Percentiles rank a stretch among this genome's conserved stretches.
Conservation (phyloP, 2,113 vertebrate species). For the Oreochromis tanganicae region DNA sequence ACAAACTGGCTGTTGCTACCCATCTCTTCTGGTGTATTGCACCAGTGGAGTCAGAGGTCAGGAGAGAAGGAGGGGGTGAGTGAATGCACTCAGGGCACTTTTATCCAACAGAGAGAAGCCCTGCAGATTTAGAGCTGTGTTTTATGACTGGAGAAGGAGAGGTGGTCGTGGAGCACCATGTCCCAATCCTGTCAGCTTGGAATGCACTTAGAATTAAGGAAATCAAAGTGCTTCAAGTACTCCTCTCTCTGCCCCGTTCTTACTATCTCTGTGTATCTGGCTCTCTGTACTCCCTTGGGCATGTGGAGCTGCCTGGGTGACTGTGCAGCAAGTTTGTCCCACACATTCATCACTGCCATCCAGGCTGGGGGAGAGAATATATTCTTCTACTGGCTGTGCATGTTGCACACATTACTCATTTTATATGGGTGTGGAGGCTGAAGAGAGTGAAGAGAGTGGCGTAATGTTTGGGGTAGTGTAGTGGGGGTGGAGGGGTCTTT, state of each 20-base stretch:
- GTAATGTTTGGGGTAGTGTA: background rate
- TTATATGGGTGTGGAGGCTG: constrained; percentile 12
- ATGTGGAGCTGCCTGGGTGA: constrained; percentile 23
- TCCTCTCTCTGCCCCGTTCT: background rate
- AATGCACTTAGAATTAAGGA: constrained; percentile 37
- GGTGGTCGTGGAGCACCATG: constrained; percentile 9
- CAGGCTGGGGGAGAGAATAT: constrained; percentile 34
- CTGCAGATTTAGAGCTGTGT: background rate
- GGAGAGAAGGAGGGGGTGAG: background rate
- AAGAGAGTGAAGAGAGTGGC: background rate
- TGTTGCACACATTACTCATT: constrained; percentile 48
- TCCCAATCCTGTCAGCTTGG: constrained; percentile 16
- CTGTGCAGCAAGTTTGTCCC: constrained; percentile 25
- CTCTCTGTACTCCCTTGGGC: background rate
- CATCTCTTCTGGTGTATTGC: background rate
- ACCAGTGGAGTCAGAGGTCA: background rate
- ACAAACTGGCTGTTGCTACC: background rate
- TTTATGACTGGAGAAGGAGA: background rate
- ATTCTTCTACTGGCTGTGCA: constrained; percentile 28
- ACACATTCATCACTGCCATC: constrained; percentile 63
- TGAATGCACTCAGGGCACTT: background rate
- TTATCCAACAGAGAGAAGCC: background rate
- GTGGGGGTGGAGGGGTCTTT: background rate
- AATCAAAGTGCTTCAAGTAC: constrained; percentile 12
- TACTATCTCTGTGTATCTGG: background rate